phyloP scores from a whole-genome alignment of 2,113 vertebrate genomes.

The Lanius ludovicianus region DNA sequence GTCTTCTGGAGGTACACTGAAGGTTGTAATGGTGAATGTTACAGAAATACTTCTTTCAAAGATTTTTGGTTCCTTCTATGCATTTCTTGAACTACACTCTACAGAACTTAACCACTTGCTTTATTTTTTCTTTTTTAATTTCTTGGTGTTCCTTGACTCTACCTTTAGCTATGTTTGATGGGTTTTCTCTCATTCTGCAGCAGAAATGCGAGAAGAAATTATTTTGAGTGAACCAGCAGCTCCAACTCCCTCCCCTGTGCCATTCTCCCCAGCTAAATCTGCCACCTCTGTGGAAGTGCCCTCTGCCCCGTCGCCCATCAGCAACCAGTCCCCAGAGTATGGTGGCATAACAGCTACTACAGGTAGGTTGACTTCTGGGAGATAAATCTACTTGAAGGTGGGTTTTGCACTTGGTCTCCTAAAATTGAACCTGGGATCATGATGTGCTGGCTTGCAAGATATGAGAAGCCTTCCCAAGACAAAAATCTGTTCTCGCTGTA shows the following conservation, averaged over 20 bases:
- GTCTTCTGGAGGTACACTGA: not conserved
- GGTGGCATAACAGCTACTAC: constrained; percentile 80
- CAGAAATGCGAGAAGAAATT: constrained; percentile 86
- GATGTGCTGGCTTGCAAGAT: not conserved
- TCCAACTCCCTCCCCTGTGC: constrained; percentile 84
- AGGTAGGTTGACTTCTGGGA: constrained; percentile 76
- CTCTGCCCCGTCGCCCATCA: constrained; percentile 83
- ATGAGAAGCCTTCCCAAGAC: not conserved
- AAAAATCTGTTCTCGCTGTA: not conserved
- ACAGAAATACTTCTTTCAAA: not conserved
- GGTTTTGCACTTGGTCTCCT: not conserved
- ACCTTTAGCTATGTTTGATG: not conserved
- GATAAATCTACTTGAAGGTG: not conserved
- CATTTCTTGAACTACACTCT: not conserved
- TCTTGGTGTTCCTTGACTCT: not conserved
- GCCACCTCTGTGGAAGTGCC: constrained; percentile 85
- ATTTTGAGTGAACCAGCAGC: constrained; percentile 82
- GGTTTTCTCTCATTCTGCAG: constrained; percentile 53
- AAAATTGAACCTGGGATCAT: not conserved
- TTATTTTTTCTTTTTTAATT: not conserved
- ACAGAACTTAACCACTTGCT: not conserved
- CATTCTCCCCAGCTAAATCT: constrained; percentile 91
- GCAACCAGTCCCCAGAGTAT: constrained; percentile 90
- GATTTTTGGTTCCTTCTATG: not conserved
- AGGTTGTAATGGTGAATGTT: not conserved